A percentile compares a stretch with the other conserved stretches of the same genome.
phyloP scores from a whole-genome alignment of 2,888 invertebrate species.

The Drosophila diplacantha region DNA sequence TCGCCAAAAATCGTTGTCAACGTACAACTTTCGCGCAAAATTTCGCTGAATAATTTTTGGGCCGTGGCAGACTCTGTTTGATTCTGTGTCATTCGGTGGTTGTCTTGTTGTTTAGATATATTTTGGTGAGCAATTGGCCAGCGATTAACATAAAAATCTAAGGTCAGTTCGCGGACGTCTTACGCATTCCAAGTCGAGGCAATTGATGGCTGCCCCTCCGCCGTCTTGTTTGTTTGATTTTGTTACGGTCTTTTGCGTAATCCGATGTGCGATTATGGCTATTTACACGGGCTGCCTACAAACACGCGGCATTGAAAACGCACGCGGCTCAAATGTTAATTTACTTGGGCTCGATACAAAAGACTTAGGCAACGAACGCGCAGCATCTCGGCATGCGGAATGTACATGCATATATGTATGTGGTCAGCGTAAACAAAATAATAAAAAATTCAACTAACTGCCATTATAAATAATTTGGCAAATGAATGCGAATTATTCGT shows the following conservation, averaged over 20 bases:
- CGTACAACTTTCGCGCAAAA: slow-evolving; percentile 45
- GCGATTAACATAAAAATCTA: slow-evolving; percentile 25
- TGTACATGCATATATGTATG: not conserved
- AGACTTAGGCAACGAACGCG: slow-evolving; percentile 49
- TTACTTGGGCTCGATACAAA: slow-evolving; percentile 30
- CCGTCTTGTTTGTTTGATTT: slow-evolving; percentile 16
- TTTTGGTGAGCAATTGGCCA: slow-evolving; percentile 12
- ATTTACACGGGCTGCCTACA: slow-evolving; percentile 56
- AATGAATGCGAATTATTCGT: slow-evolving; percentile 37
- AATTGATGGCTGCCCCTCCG: not conserved
- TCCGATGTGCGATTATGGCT: slow-evolving; percentile 44
- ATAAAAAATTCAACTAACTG: slow-evolving; percentile 25
- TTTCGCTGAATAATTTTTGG: slow-evolving; percentile 36
- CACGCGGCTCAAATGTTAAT: slow-evolving; percentile 30
- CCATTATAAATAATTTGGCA: slow-evolving; percentile 37
- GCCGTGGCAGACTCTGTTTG: not conserved
- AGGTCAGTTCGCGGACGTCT: slow-evolving; percentile 27
- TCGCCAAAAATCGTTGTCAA: slow-evolving; percentile 42
- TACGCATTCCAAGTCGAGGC: slow-evolving; percentile 16
- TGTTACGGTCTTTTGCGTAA: slow-evolving; percentile 40
- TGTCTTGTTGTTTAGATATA: slow-evolving; percentile 1
- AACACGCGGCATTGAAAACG: slow-evolving; percentile 62
- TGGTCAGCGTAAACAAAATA: slow-evolving; percentile 29
- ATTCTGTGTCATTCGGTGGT: slow-evolving; percentile 43
- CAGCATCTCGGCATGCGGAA: slow-evolving; percentile 21